phyloP scores from a whole-genome alignment of 2,888 invertebrate genomes.

The Andrena camellia region DNA sequence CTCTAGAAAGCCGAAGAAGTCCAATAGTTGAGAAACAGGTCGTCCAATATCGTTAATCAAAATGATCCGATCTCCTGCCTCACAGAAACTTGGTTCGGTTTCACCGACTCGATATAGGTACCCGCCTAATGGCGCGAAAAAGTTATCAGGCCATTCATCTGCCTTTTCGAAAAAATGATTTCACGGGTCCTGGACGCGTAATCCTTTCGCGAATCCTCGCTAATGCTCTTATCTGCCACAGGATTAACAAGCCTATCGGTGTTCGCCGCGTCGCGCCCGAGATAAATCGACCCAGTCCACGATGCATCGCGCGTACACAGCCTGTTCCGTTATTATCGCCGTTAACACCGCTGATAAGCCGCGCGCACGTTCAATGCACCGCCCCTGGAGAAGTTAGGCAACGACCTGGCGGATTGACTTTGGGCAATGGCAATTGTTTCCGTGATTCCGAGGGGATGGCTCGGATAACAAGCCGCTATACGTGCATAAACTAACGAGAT shows the following conservation, averaged over 20 bases:
- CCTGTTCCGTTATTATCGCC: slow-evolving; percentile 47
- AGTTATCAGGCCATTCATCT: neutral
- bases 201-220: slow-evolving; percentile 16
- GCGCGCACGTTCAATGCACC: slow-evolving; percentile 10
- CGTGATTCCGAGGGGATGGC: neutral
- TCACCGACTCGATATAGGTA: neutral
- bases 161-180: neutral
- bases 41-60: neutral
- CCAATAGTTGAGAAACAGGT: slow-evolving; percentile 13
- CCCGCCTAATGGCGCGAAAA: neutral
- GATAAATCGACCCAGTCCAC: slow-evolving; percentile 46
- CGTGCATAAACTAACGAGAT: neutral
- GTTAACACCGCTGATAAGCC: slow-evolving; percentile 57
- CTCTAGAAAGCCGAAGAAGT: neutral
- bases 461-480: slow-evolving; percentile 6
- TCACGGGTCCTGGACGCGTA: slow-evolving; percentile 2
- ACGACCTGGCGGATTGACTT: slow-evolving; percentile 36
- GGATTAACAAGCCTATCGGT: slow-evolving; percentile 36
- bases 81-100: neutral
- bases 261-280: slow-evolving; percentile 29
- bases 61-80: neutral
- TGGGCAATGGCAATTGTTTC: slow-evolving; percentile 48
- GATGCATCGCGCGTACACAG: slow-evolving; percentile 34
- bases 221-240: slow-evolving; percentile 35
- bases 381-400: slow-evolving; percentile 37